Percentiles rank a stretch among this genome's conserved stretches.
Conservation (phyloP, 2,797 vertebrate species). For the Smutsia temminckii region DNA sequence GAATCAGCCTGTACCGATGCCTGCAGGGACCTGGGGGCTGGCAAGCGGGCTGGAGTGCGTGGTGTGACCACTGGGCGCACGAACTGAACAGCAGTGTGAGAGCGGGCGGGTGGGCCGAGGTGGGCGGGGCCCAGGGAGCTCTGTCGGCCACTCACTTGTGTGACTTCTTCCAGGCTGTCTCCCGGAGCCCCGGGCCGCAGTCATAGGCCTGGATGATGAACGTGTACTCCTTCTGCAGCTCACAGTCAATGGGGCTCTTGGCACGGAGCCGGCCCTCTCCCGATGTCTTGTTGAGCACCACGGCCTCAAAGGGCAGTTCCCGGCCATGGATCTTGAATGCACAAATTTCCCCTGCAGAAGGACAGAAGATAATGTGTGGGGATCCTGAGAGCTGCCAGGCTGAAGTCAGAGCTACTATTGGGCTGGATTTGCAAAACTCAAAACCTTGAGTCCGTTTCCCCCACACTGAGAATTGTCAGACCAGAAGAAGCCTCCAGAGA, state of each 20-base stretch:
- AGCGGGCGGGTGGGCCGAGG: not conserved
- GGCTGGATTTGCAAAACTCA: not conserved
- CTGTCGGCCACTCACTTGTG: constrained; percentile 92
- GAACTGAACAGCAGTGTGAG: not conserved
- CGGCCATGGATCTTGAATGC: constrained; percentile 96
- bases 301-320: constrained; percentile 94
- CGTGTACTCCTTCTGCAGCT: constrained; percentile 96
- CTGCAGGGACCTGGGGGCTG: not conserved
- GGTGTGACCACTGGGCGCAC: not conserved
- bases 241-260: constrained; percentile 93
- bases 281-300: constrained; percentile 96
- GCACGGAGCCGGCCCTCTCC: constrained; percentile 95
- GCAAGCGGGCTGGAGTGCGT: not conserved
- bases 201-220: constrained; percentile 98
- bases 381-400: not conserved
- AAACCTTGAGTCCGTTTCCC: not conserved
- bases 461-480: not conserved
- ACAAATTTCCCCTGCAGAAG: constrained; percentile 93
- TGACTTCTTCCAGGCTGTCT: constrained; percentile 94
- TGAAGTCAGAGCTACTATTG: not conserved
- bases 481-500: not conserved
- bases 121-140: not conserved
- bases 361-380: not conserved
- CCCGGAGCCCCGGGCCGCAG: constrained; percentile 91
- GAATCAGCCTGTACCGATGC: not conserved